Evolutionary conservation across 64 coral and sea anemone species (phyloP), one percentile per base, ranked within the genome.

Genomic region (Platygyra sinensis): DNA sequence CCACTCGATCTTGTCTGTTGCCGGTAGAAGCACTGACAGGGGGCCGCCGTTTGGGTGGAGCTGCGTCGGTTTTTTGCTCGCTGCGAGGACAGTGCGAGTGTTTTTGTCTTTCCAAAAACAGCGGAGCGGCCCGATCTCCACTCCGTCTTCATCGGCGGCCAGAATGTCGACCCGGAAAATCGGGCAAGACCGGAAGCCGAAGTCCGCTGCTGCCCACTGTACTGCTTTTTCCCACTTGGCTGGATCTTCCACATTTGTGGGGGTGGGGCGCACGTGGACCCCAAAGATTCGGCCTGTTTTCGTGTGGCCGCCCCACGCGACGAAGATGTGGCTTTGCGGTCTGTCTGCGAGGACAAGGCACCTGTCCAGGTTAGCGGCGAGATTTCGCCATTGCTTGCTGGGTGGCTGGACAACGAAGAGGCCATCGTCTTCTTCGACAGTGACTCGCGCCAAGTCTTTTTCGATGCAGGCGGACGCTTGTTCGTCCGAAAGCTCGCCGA

Each of bases 131-230:
- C 24, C 87, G 3, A 88, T 5, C 39, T 88, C 72, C 12, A 88
- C 73, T 4, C 72, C 72, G 77, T 88, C 72, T 12, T 77, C 33
- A 54, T 24, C 27, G 12, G 73, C 73, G 0, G 49, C 17, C 20
- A 77, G 73, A 24, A 88, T 88, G 73, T 88, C 73, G 17, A 77
- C 25, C 4, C 50, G 87, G n/a, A 88, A 88, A 51, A 88, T 88
- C 0, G 73, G 52, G 25, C 87, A 88, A 9, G 39, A 29, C 24
- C 87, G 73, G 27, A 88, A 88, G 1, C 72, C 87, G 38, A 52
- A 36, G 75, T 18, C 7, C 13, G 4, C 75, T 5, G 1, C 75
- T 32, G 31, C 75, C 31, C 30, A 29, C 75, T 8, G 10, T 1
- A 55, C 52, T 8, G 52, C 52, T 55, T 55, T 55, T 14, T 55